Base-by-base conservation (phyloP, 2,888 invertebrate genomes). In the Alcis repandata region DNA sequence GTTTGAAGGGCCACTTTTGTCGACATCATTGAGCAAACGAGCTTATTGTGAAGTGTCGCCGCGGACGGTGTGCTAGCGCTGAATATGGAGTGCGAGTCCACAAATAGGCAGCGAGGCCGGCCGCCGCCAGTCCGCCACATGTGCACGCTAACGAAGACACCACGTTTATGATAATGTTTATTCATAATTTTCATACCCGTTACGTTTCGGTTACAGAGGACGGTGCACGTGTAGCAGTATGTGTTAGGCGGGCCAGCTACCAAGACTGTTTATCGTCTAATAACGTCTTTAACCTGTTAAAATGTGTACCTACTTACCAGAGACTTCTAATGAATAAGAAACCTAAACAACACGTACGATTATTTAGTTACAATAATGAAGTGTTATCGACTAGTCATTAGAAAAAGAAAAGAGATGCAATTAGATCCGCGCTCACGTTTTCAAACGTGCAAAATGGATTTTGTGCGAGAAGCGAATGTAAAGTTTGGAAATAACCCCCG, bases 61-160 rank as follows among this genome's bases (percentile, higher is more conserved):
- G 63, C 71, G 67, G 71, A 62, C 75, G 73, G 75, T 74, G 72
- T 64, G 78, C 75, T 76, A 76, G 77, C 77, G 77, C 78, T 74
- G 75, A 75, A 79, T 80, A 80, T 82, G 79, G 74, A 82, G 80
- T 82, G 76, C 68, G 75, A 76, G 70, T 77, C 76, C 78, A 75
- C 79, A 85, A 84, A 84, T 83, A 83, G 72, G 66, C 71, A 63
- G 67, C 65, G 68, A 68, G 71, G 71, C 72, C 70, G 61, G 36
- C 51, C 27, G 36, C 72, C 27, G 73, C 72, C 72, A 75, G 74
- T 79, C 77, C 74, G 74, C 83, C 83, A 85, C 80, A 83, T 85
- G 81, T 83, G 79, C 79, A 11, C 64, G 73, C 79, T 85, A 84
- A 88, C 83, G 84, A 84, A 88, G 79, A 82, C 79, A 78, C 78